Evolutionary conservation across 2,888 invertebrate genomes (phyloP).

Genomic region (Morpho helenor): DNA sequence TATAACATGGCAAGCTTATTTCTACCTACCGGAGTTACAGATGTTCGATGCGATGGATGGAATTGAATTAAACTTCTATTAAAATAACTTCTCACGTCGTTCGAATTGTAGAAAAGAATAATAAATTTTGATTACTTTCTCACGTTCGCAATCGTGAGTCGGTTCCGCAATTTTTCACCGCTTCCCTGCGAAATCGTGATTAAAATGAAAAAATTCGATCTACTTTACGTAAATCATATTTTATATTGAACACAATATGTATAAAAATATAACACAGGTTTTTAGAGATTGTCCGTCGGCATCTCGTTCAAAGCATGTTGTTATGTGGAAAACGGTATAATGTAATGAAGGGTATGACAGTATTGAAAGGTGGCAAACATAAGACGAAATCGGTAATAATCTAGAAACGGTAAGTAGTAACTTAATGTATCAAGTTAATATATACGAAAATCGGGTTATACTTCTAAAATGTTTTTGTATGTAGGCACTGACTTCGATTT

Average conservation of each 20-base stretch:
- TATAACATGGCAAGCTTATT: background rate
- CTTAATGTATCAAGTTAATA: no score
- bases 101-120: slow-evolving; percentile 64
- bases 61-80: slow-evolving; percentile 42
- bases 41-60: slow-evolving; percentile 35
- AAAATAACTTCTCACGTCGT: slow-evolving; percentile 56
- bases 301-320: background rate
- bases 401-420: no score
- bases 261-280: slow-evolving; percentile 5
- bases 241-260: slow-evolving; percentile 20
- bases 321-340: background rate
- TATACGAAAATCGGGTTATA: no score
- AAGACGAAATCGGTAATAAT: no score
- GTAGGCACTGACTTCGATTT: no score
- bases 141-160: slow-evolving; percentile 71
- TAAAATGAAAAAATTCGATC: slow-evolving; percentile 57
- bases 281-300: background rate
- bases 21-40: slow-evolving; percentile 2
- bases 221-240: slow-evolving; percentile 24
- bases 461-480: no score
- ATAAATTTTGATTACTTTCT: slow-evolving; percentile 75
- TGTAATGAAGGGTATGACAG: no score
- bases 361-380: no score
- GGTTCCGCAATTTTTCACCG: slow-evolving; percentile 64
- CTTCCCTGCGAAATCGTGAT: slow-evolving; percentile 56